These are phyloP conservation scores for Lycia hirtaria DNA, from an alignment of 2,888 invertebrate species.

Conservation along the genomic window DNA sequence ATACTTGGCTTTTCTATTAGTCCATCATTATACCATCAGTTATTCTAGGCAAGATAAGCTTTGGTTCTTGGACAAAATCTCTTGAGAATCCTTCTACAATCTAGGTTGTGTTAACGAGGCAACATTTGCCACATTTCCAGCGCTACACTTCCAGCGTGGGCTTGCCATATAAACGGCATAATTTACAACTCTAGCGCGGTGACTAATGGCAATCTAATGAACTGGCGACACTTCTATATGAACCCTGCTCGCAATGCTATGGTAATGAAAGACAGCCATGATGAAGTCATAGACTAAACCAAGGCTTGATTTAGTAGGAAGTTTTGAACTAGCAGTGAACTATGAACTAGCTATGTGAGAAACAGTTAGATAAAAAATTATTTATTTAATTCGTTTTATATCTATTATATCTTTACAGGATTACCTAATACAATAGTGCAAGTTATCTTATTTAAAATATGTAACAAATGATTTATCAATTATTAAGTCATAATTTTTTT, in stretches of 20 bases:
- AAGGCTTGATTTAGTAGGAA: not conserved
- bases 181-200: constrained; percentile 63
- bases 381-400: too few species aligned
- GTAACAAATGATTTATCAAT: too few species aligned
- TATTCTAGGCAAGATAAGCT: too few species aligned
- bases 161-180: constrained; percentile 65
- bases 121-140: constrained; percentile 41
- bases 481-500: too few species aligned
- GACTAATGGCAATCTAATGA: constrained; percentile 78
- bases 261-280: constrained; percentile 25
- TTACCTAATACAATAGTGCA: too few species aligned
- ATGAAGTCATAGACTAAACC: constrained; percentile 14
- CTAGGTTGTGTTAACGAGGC: constrained; percentile 14
- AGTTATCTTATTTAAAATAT: too few species aligned
- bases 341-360: not conserved
- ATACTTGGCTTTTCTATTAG: too few species aligned
- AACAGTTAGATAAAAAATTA: too few species aligned
- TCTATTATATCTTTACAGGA: too few species aligned
- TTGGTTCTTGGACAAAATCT: not conserved
- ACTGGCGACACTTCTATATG: constrained; percentile 67
- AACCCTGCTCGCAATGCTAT: constrained; percentile 34
- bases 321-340: not conserved
- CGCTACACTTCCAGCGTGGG: constrained; percentile 68
- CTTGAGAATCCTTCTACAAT: not conserved
- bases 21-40: too few species aligned